Evolutionary conservation across 2,888 invertebrate genomes (phyloP).

Genomic region (Spatulosminthurus flaviceps): DNA sequence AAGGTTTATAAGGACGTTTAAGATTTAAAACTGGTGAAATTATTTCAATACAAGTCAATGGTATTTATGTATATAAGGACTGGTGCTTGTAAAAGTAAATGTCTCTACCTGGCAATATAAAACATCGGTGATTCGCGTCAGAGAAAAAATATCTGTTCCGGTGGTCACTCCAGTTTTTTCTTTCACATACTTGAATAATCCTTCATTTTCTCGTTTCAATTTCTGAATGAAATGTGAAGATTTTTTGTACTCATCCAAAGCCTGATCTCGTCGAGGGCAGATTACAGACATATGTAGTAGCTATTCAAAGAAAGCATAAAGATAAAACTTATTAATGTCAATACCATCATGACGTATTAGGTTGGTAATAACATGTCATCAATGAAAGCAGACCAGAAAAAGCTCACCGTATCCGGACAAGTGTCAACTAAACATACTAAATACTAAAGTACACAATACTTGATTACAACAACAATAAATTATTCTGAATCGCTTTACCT

Average conservation of each 20-base stretch:
- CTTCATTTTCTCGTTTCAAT: constrained; percentile 71
- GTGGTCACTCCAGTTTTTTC: constrained; percentile 71
- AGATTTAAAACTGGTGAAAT: too few relatives aligned
- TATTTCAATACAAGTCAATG: too few relatives aligned
- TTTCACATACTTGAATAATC: constrained; percentile 75
- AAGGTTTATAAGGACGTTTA: constrained; percentile 9
- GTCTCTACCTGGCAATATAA: constrained; percentile 76
- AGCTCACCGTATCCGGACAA: too few relatives aligned
- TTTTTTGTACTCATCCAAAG: constrained; percentile 68
- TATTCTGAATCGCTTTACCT: constrained; percentile 52
- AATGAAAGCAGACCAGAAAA: too few relatives aligned
- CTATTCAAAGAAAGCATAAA: constrained; percentile 58
- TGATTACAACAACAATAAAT: too few relatives aligned
- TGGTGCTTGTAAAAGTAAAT: too few relatives aligned
- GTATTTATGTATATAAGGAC: not conserved
- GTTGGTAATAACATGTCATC: too few relatives aligned
- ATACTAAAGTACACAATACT: too few relatives aligned
- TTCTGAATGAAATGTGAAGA: constrained; percentile 70
- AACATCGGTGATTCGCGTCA: constrained; percentile 74
- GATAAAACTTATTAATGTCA: constrained; percentile 32
- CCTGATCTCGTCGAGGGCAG: constrained; percentile 75
- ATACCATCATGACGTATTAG: not conserved
- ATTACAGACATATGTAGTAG: constrained; percentile 71
- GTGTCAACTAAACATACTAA: too few relatives aligned
- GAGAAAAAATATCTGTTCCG: constrained; percentile 66